These are phyloP conservation scores for Tretioscincus oriximinensis DNA, from an alignment of 2,113 vertebrate species.

Conservation along the genomic window DNA sequence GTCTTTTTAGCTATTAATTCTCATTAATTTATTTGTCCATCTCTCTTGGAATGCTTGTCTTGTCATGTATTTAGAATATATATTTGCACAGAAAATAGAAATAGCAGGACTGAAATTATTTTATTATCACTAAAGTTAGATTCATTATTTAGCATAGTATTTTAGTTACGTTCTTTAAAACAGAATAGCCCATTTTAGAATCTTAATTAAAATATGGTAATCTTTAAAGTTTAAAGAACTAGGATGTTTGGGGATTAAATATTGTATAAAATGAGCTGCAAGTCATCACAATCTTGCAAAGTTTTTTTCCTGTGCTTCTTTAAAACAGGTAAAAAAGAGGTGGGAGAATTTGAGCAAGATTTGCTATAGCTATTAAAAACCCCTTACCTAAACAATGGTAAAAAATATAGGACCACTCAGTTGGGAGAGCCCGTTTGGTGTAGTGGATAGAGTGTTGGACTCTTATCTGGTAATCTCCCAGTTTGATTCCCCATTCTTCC, in stretches of 20 bases:
- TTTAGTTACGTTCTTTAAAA: slow-evolving; percentile 12
- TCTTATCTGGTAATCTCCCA: too few relatives aligned
- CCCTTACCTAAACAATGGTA: too few relatives aligned
- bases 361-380: too few relatives aligned
- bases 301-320: slow-evolving; percentile 15
- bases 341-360: neutral
- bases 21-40: neutral
- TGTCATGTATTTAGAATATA: neutral
- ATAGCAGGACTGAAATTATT: neutral
- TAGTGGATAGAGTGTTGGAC: too few relatives aligned
- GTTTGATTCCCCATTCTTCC: too few relatives aligned
- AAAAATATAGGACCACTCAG: too few relatives aligned
- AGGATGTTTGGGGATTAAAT: neutral
- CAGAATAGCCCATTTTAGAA: accelerated
- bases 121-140: neutral
- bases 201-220: neutral
- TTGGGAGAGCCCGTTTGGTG: too few relatives aligned
- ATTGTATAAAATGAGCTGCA: neutral
- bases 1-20: neutral
- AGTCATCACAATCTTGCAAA: slow-evolving; percentile 9
- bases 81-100: neutral
- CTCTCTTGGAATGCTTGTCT: slow-evolving; percentile 2
- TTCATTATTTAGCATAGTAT: neutral
- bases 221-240: slow-evolving; percentile 1
- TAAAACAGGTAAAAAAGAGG: neutral